These are phyloP conservation scores for Platyscapa corneri DNA, from an alignment of 1,140 invertebrate species.

Conservation along the genomic window DNA sequence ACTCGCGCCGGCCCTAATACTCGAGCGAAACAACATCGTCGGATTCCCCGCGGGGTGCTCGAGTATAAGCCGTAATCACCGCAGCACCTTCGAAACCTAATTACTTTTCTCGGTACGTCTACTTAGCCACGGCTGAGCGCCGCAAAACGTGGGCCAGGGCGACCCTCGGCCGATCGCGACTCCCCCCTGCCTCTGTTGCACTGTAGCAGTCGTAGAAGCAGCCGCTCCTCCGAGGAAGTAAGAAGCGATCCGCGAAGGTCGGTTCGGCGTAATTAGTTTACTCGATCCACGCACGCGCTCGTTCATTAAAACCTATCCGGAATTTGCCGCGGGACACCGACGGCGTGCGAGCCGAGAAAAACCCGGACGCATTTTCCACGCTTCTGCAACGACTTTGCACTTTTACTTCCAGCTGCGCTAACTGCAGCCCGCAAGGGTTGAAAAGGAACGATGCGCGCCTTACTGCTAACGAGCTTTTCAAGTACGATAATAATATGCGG, in stretches of 20 bases:
- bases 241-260: constrained; percentile 19
- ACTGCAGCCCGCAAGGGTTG: neutral
- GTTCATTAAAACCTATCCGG: constrained; percentile 58
- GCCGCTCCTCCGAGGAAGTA: neutral
- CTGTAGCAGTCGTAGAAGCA: too few relatives aligned
- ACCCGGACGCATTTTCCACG: neutral
- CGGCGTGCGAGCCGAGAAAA: neutral
- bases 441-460: neutral
- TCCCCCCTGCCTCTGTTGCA: too few relatives aligned
- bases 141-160: constrained; percentile 33
- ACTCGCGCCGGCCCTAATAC: neutral
- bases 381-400: constrained; percentile 27
- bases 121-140: constrained; percentile 21
- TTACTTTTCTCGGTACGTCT: constrained; percentile 56
- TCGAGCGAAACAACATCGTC: neutral
- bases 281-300: constrained; percentile 50
- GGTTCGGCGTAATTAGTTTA: constrained; percentile 62
- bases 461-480: neutral
- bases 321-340: constrained; percentile 17
- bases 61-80: constrained; percentile 56
- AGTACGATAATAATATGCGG: constrained; percentile 32
- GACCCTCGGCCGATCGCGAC: neutral
- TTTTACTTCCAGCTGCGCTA: constrained; percentile 9
- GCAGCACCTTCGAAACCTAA: constrained; percentile 57
- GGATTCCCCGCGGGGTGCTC: neutral